Evolutionary conservation across 2,888 invertebrate species (phyloP), one percentile per base, ranked within the genome.

Genomic region (Apodemia duryi): DNA sequence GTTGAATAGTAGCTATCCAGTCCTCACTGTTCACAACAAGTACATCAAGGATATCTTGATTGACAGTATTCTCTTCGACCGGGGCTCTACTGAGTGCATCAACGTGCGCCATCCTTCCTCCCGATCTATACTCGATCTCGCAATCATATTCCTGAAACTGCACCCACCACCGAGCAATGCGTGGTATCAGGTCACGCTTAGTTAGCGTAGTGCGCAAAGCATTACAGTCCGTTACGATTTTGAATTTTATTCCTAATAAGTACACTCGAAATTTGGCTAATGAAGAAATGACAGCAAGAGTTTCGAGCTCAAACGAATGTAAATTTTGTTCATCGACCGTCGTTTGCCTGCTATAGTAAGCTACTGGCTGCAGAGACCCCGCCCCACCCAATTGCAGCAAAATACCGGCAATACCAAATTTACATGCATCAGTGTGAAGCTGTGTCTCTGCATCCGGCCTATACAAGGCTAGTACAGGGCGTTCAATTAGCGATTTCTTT

Each of bases 31-130:
- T 63, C 4, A 63, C 10, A 0, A 38, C 6, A 7, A 63, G 49
- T 10, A 63, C 28, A 2, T 63, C 63, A 5, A 51, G 29, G 10
- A 49, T 63, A 32, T 63, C 3, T 4, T 32, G 35, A 38, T 38
- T 38, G 38, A 9, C n/a, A 63, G 38, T 9, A 38, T 6, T 38
- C 7, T 2, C 38, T 38, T 9, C 38, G 38, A 38, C 7, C 9
- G 38, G 63, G 6, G 21, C 35, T n/a, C 63, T 63, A 51, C 63
- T 63, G n/a, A 68, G 11, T 64, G 69, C 38, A 49, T 69, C 66
- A 6, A 65, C 67, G 35, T 68, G 66, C n/a, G 63, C 21, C 67
- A 68, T 68, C 13, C n/a, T 63, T 6, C 11, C 29, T 11, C 67
- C 60, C 1, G 61, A 29, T 28, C 63, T 64, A 51, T 67, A 38